phyloP scores from a whole-genome alignment of 2,113 vertebrate genomes.

The Illadopsis cleaveri region DNA sequence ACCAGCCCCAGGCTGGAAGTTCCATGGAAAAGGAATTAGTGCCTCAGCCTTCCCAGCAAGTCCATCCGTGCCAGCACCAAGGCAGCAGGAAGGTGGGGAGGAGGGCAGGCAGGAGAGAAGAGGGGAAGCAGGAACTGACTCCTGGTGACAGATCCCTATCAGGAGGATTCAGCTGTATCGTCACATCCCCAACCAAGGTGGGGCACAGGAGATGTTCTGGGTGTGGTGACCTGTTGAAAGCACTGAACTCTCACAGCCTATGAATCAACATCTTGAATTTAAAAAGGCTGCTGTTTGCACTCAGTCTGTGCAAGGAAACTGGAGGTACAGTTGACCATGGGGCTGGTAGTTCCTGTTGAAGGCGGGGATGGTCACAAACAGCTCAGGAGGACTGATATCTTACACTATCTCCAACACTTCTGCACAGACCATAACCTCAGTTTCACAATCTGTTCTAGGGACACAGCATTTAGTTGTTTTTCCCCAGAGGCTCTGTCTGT shows the following conservation, averaged over 20 bases:
- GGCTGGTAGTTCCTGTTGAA: background rate
- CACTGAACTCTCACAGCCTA: background rate
- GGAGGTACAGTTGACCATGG: background rate
- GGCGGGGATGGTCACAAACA: background rate
- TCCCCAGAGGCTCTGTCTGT: background rate
- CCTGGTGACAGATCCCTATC: background rate
- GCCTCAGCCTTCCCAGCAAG: background rate
- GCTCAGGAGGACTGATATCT: background rate
- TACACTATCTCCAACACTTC: background rate
- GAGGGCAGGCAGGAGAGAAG: background rate
- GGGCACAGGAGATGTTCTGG: background rate
- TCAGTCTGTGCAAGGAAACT: background rate
- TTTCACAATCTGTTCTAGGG: background rate
- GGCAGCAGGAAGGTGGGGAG: background rate
- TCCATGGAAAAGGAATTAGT: background rate
- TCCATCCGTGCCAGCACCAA: background rate
- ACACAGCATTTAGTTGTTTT: background rate
- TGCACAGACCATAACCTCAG: background rate
- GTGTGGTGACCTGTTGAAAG: background rate
- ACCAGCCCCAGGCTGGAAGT: background rate
- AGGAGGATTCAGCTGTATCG: background rate
- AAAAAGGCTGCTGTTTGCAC: background rate
- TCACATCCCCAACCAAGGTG: fast-evolving
- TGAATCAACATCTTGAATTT: background rate
- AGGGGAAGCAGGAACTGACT: background rate